A percentile compares a stretch with the other conserved stretches of the same genome.
Conservation (phyloP, 2,888 invertebrate species). For the Eulithis testata region DNA sequence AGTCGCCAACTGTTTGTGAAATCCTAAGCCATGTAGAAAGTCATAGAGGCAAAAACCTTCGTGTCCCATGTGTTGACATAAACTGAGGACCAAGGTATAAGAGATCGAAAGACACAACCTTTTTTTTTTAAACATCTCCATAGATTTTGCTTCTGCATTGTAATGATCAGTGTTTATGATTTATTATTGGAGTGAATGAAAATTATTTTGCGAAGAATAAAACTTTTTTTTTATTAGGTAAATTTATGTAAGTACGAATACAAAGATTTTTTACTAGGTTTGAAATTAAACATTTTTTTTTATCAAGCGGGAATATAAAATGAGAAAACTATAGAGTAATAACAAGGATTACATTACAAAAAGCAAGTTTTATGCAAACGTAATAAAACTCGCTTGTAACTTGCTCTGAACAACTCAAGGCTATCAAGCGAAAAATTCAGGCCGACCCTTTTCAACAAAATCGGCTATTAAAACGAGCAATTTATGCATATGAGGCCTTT, state of each 20-base stretch:
- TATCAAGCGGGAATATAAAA: no score
- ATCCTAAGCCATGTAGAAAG: constrained; percentile 61
- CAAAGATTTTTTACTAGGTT: no score
- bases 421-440: constrained; percentile 67
- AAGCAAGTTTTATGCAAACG: neutral
- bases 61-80: constrained; percentile 52
- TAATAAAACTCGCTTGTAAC: constrained; percentile 28
- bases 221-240: no score
- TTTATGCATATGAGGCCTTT: constrained; percentile 70
- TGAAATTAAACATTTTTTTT: no score
- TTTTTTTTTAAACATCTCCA: no score
- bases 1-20: constrained; percentile 58
- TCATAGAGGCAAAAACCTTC: constrained; percentile 51
- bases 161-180: no score
- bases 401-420: constrained; percentile 47
- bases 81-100: constrained; percentile 35
- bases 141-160: no score
- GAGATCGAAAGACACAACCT: constrained; percentile 1
- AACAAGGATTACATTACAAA: neutral
- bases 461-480: constrained; percentile 70
- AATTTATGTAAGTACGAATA: no score
- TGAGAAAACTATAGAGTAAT: neutral
- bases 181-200: no score
- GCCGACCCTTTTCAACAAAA: constrained; percentile 68
- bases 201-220: no score